Percentiles rank a stretch among this genome's conserved stretches.
Evolutionary conservation across 1,140 invertebrate species (phyloP).

Genomic region (Rhyzopertha dominica): DNA sequence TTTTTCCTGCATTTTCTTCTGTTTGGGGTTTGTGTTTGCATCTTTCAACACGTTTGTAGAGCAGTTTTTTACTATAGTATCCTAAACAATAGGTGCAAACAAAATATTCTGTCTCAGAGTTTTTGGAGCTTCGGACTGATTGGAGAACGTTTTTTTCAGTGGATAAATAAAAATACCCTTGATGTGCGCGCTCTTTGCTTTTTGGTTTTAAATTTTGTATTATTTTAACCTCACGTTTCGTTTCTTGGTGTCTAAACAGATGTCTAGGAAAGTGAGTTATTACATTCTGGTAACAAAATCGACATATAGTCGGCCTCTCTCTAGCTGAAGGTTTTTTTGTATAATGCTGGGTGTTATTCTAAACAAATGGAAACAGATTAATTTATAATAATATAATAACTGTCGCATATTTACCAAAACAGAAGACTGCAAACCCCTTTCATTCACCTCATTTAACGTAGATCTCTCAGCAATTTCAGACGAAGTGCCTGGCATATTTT

Average conservation of each 20-base stretch:
- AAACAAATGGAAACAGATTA: no score
- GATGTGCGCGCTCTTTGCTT: conserved; percentile 16
- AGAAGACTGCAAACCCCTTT: no score
- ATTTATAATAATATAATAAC: no score
- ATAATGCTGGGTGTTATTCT: no score
- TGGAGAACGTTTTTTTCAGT: conserved; percentile 3
- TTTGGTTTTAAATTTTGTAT: conserved; percentile 12
- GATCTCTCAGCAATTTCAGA: no score
- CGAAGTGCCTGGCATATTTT: no score
- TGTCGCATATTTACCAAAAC: no score
- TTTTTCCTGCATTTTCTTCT: conserved; percentile 4
- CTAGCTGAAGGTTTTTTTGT: conserved; percentile 13
- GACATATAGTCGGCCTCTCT: conserved; percentile 22
- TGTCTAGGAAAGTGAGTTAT: conserved; percentile 21
- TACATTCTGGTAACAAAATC: conserved; percentile 19
- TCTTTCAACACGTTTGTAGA: conserved; percentile 1
- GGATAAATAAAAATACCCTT: conserved; percentile 8
- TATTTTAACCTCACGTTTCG: conserved; percentile 14
- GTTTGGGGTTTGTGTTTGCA: not conserved
- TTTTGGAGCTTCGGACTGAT: not conserved
- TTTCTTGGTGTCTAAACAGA: conserved; percentile 18
- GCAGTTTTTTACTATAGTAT: conserved; percentile 2
- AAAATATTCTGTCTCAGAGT: conserved; percentile 8
- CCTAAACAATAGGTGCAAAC: conserved; percentile 2
- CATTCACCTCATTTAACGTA: no score